These are phyloP conservation scores for Microctenopoma steveboyesi DNA, from an alignment of 2,797 vertebrate species.

Conservation along the genomic window DNA sequence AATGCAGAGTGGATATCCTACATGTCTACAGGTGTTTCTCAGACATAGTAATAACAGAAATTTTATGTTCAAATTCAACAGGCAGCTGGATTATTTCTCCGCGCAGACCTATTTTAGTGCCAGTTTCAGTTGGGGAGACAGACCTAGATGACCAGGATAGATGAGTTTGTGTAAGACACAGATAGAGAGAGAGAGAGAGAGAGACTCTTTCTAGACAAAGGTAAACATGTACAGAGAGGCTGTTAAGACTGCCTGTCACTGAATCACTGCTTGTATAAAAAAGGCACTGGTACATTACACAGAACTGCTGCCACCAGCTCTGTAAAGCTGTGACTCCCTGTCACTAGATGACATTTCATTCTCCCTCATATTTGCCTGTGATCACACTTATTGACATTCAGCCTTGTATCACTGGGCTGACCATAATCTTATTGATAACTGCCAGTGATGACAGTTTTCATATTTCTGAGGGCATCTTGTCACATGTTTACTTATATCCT, in stretches of 20 bases:
- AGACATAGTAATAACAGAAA: conserved; percentile 34
- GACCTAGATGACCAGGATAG: conserved; percentile 24
- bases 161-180: conserved; percentile 25
- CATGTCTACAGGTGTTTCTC: conserved; percentile 10
- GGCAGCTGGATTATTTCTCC: conserved; percentile 35
- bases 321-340: conserved; percentile 29
- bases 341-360: conserved; percentile 24
- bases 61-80: conserved; percentile 24
- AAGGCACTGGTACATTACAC: conserved; percentile 44
- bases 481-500: background rate
- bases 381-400: conserved; percentile 25
- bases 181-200: conserved; percentile 8
- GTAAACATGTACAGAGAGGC: conserved; percentile 58
- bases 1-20: background rate
- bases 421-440: conserved; percentile 12
- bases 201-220: conserved; percentile 7
- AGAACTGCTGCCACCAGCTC: conserved; percentile 35
- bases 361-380: background rate
- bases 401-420: conserved; percentile 4
- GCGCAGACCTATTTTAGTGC: conserved; percentile 21
- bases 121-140: conserved; percentile 19
- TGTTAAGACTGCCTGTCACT: conserved; percentile 46
- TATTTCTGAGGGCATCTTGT: background rate
- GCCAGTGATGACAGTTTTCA: background rate
- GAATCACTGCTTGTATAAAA: conserved; percentile 59